These are phyloP conservation scores for Andrena dorsata DNA, from an alignment of 2,888 invertebrate species.

Conservation along the genomic window DNA sequence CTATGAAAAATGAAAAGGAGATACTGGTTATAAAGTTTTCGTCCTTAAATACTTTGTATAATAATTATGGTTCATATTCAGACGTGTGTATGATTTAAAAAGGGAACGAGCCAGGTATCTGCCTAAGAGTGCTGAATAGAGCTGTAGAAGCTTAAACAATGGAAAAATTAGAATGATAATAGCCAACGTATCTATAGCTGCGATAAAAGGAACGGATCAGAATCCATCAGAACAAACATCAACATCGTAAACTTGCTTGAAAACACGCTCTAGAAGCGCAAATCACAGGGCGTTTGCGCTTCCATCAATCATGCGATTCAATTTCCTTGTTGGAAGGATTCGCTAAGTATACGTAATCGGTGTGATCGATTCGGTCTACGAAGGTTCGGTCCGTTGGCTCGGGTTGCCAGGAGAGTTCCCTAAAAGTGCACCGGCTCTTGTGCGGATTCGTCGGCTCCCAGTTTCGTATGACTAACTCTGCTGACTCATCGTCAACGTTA, in stretches of 20 bases:
- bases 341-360: slow-evolving; percentile 53
- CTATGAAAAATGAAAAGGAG: too few relatives aligned
- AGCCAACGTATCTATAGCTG: not conserved
- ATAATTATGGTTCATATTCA: too few relatives aligned
- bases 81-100: too few relatives aligned
- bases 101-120: too few relatives aligned
- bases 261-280: not conserved
- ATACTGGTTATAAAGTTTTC: too few relatives aligned
- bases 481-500: slow-evolving; percentile 65
- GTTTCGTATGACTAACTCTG: slow-evolving; percentile 82
- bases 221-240: not conserved
- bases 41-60: too few relatives aligned
- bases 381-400: slow-evolving; percentile 58
- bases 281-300: slow-evolving; percentile 17
- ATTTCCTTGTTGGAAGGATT: slow-evolving; percentile 39
- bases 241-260: not conserved
- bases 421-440: slow-evolving; percentile 82
- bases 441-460: slow-evolving; percentile 79
- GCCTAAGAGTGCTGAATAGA: too few relatives aligned
- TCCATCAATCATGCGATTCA: slow-evolving; percentile 43
- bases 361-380: slow-evolving; percentile 62
- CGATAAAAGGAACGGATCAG: not conserved
- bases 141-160: too few relatives aligned
- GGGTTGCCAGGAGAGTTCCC: slow-evolving; percentile 75
- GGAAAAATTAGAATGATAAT: too few relatives aligned